Evolutionary conservation across 2,888 invertebrate species (phyloP).

Genomic region (Microctonus aethiopoides): DNA sequence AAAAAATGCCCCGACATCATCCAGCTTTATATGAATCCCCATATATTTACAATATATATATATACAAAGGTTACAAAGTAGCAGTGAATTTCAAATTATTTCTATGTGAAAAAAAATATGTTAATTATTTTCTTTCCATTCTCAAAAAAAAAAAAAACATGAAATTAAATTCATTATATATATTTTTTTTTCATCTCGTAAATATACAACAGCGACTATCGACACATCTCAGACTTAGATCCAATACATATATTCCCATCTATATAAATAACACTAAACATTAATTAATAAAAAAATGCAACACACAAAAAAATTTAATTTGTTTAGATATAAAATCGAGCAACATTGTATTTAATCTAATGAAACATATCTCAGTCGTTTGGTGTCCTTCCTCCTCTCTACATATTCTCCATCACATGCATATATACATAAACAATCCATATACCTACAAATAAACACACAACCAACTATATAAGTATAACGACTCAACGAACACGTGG

Average conservation of each 20-base stretch:
- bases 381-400: slow-evolving; percentile 46
- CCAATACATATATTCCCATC: too few relatives aligned
- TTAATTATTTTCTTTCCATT: too few relatives aligned
- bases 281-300: not conserved
- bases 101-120: not conserved
- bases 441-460: not conserved
- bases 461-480: slow-evolving; percentile 7
- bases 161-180: too few relatives aligned
- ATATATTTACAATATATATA: too few relatives aligned
- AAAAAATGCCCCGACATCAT: not conserved
- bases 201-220: not conserved
- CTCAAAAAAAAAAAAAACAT: too few relatives aligned
- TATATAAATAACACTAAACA: not conserved
- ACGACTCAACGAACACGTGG: slow-evolving; percentile 19
- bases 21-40: not conserved
- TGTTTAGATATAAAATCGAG: slow-evolving; percentile 48
- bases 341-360: slow-evolving; percentile 31
- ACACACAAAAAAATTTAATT: not conserved
- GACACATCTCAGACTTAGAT: not conserved
- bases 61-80: not conserved
- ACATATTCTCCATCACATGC: slow-evolving; percentile 20
- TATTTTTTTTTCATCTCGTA: too few relatives aligned
- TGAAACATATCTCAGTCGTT: slow-evolving; percentile 15
- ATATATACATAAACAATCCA: not conserved
- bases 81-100: not conserved